Conservation (phyloP, 2,888 invertebrate genomes). For the Oligia latruncula region DNA sequence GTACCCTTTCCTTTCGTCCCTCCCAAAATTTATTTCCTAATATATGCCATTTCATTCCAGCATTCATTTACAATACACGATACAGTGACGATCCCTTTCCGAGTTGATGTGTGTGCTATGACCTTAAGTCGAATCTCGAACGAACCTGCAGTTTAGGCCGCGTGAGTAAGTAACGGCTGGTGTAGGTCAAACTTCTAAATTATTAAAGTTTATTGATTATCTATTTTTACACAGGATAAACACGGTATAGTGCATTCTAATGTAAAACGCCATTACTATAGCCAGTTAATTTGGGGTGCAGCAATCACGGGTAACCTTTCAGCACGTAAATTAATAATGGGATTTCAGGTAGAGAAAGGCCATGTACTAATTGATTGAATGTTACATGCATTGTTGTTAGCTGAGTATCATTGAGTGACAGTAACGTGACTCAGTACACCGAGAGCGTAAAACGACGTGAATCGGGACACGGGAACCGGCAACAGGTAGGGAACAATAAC, state of each 20-base stretch:
- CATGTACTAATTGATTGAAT: neutral
- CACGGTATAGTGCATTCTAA: no score
- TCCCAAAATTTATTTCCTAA: no score
- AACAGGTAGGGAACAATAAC: neutral
- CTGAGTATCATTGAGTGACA: neutral
- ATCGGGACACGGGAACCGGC: no score
- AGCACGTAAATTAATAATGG: neutral
- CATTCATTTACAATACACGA: no score
- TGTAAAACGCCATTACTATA: neutral
- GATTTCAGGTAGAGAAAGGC: neutral
- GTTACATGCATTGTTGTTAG: neutral
- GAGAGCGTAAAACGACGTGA: neutral
- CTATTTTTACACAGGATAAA: neutral
- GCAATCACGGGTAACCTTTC: neutral
- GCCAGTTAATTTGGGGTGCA: neutral
- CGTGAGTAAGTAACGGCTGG: neutral
- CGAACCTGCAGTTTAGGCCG: neutral
- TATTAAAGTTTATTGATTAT: slow-evolving; percentile 18
- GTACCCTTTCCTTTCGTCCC: no score
- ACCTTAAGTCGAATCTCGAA: neutral
- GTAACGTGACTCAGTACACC: neutral
- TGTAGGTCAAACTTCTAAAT: neutral
- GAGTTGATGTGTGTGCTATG: no score
- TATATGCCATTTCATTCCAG: no score
- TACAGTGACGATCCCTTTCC: no score